Base-by-base conservation (phyloP, 2,797 vertebrate genomes). In the Crenichthys baileyi region DNA sequence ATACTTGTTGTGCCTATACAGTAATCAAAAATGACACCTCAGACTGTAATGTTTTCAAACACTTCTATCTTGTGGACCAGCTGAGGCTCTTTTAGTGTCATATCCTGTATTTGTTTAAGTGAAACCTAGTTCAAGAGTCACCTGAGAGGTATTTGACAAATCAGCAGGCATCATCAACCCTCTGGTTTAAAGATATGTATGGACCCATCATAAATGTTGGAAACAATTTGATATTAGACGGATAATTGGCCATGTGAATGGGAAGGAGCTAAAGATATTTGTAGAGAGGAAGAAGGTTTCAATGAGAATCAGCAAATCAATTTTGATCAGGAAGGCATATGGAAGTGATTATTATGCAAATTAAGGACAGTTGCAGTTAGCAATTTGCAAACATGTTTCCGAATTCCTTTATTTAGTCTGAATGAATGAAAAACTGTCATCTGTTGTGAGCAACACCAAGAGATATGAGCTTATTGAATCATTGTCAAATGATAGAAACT, bases 301-400 rank as follows among this genome's bases (percentile, higher is more conserved):
- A 46, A 41, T 70, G 67, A n/a, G 36, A 73, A 50, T 44, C 31
- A 13, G 5, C 36, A 55, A 41, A 44, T 39, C 16, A 56, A 7
- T 68, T 76, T 68, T 68, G 31, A 67, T 53, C 74, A 67, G 46
- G 22, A 53, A 53, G 61, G 22, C 67, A 44, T 44, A 44, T 70
- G 41, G 67, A 70, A 67, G 29, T 18, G 31, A 76, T 68, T 55
- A 26, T 76, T 44, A 76, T 68, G 61, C 48, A 76, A 65, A 75
- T 75, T 51, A 39, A 5, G n/a, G 5, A n/a, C n/a, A 50, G 3
- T 63, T 48, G 50, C 6, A 56, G 20, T 75, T 75, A n/a, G 20
- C 29, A 58, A 65, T 56, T 70, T 70, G 8, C 36, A 56, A 48
- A 51, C 18, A 41, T 56, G 24, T 39, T 2, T 11, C 13, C 46